Base-by-base conservation (phyloP, 2,113 vertebrate species). In the Kobus ellipsiprymnus region DNA sequence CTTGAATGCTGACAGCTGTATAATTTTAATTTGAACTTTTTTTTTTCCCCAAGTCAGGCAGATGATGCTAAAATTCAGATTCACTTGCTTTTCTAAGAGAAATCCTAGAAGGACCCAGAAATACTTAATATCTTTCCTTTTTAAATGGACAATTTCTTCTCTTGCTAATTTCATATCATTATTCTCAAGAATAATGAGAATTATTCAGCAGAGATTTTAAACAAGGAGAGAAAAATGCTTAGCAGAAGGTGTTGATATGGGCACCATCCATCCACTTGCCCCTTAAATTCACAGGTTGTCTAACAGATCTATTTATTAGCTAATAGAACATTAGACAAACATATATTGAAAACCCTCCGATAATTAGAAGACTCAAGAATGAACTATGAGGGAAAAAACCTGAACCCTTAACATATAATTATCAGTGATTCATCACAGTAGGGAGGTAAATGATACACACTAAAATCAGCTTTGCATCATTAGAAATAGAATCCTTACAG, bases 321-420 rank as follows among this genome's bases (percentile, higher is more conserved):
- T 36, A 44, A 96, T 27, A 84, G 96, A 87, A 95, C 2, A 40
- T 85, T 21, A 0, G 0, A 96, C 90, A 98, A 98, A 96, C 17
- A 97, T 60, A 86, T 25, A 95, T 57, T 90, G 86, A 97, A 98
- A 97, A 96, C 55, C 9, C 71, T 90, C 54, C 29, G 90, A 81
- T 95, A 82, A 98, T 98, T 96, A 97, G 13, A 33, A 98, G 94
- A 95, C 78, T 97, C 5, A 84, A 97, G 80, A 90, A 97, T 25
- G 33, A 98, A 96, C 94, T 36, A 80, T n/a, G 88, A 71, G 67
- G 40, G 14, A 8, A 74, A 98, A 98, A 54, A 97, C 97, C 62
- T 92, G 89, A 97, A 97, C 92, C 52, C 86, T 96, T 88, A 98
- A 95, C 87, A 90, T 92, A 71, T 90, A 97, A 96, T 98, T 98